Conservation (phyloP, 2,888 invertebrate genomes). For the Hemaris fuciformis region DNA sequence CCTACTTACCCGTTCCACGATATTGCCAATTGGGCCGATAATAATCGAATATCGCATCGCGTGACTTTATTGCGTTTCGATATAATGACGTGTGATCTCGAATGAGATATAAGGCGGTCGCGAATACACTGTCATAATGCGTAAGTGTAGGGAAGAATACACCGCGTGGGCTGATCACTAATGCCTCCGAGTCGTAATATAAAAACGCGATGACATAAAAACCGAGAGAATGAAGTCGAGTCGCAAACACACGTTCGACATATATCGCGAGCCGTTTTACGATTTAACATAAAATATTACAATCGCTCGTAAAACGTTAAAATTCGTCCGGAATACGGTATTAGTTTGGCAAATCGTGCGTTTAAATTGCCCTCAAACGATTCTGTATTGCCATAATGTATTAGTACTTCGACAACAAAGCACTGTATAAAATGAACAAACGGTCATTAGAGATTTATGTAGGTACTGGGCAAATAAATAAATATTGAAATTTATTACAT, state of each 20-base stretch:
- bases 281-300: conserved; percentile 64
- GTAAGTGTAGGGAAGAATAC: conserved; percentile 21
- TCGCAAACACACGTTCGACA: conserved; percentile 52
- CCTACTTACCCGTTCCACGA: conserved; percentile 49
- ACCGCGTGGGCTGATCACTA: conserved; percentile 34
- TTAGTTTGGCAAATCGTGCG: conserved; percentile 30
- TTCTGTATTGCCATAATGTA: conserved; percentile 13
- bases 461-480: no score
- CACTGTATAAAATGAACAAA: conserved; percentile 5
- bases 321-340: conserved; percentile 47
- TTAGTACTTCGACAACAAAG: not conserved
- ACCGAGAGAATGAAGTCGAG: conserved; percentile 41
- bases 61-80: conserved; percentile 28
- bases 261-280: conserved; percentile 64
- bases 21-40: conserved; percentile 46
- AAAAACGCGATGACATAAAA: conserved; percentile 45
- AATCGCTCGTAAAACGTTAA: conserved; percentile 58
- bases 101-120: conserved; percentile 25
- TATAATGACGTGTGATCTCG: conserved; percentile 17
- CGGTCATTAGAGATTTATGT: no score
- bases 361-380: conserved; percentile 27
- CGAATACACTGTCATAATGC: conserved; percentile 26
- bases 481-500: no score
- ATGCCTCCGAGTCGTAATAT: conserved; percentile 35
- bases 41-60: conserved; percentile 48